Percentiles rank a stretch among this genome's conserved stretches.
Evolutionary conservation across 2,888 invertebrate species (phyloP).

Genomic region (Caenorhabditis sp.): DNA sequence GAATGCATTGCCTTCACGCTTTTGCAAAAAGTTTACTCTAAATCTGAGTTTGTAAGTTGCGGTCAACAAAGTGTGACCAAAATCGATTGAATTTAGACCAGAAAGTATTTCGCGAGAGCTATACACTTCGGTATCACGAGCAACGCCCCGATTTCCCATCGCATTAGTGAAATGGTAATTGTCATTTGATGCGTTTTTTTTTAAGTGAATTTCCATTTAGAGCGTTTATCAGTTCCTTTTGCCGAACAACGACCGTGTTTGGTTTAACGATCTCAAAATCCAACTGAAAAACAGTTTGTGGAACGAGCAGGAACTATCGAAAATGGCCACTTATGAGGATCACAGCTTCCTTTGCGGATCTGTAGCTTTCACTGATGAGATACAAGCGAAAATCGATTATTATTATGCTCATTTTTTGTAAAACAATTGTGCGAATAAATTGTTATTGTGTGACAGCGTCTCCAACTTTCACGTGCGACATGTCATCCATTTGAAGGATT

Average conservation of each 20-base stretch:
- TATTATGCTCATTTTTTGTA: constrained; percentile 7
- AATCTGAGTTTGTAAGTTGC: constrained; percentile 49
- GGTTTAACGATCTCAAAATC: constrained; percentile 41
- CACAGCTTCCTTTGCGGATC: constrained; percentile 47
- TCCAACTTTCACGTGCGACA: constrained; percentile 54
- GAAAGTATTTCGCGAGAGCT: constrained; percentile 52
- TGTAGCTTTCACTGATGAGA: constrained; percentile 32
- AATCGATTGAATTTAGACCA: constrained; percentile 19
- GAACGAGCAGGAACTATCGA: constrained; percentile 28
- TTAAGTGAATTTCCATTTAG: constrained; percentile 11
- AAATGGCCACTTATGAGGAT: constrained; percentile 26
- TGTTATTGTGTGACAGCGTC: constrained; percentile 39
- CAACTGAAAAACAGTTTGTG: constrained; percentile 47
- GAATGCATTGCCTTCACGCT: constrained; percentile 44
- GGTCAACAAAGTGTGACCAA: background rate
- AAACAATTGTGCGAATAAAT: background rate
- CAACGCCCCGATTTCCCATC: constrained; percentile 40
- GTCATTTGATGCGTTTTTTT: background rate
- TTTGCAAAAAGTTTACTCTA: constrained; percentile 27
- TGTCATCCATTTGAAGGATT: constrained; percentile 75
- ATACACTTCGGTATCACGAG: constrained; percentile 50
- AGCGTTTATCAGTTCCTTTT: constrained; percentile 45
- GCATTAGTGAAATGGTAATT: constrained; percentile 51
- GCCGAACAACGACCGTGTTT: constrained; percentile 29
- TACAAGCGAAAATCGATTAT: constrained; percentile 30